Evolutionary conservation across 2,797 vertebrate genomes (phyloP).

Genomic region (Parotocinclus haroldoi): DNA sequence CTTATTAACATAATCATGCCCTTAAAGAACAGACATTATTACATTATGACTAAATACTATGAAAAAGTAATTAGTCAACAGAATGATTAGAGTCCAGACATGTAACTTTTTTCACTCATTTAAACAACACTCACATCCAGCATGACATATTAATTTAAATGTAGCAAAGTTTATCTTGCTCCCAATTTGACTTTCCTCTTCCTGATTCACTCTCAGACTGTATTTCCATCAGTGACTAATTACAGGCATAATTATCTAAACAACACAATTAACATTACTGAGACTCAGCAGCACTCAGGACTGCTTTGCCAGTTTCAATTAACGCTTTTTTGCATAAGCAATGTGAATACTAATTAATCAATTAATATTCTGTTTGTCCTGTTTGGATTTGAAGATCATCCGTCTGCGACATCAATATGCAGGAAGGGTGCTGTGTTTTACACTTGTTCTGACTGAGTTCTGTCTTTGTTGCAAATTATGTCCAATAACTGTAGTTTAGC

Average conservation of each 20-base stretch:
- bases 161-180: conserved; percentile 37
- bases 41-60: neutral
- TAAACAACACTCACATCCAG: conserved; percentile 5
- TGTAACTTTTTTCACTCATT: neutral
- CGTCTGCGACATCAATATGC: conserved; percentile 42
- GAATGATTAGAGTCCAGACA: neutral
- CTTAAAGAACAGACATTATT: neutral
- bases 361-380: conserved; percentile 50
- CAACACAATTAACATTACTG: conserved; percentile 52
- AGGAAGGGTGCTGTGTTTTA: conserved; percentile 35
- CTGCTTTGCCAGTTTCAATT: conserved; percentile 53
- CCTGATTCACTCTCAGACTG: conserved; percentile 42
- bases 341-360: conserved; percentile 55
- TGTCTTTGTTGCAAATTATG: conserved; percentile 32
- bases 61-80: neutral
- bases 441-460: conserved; percentile 40
- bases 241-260: conserved; percentile 54
- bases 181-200: conserved; percentile 46
- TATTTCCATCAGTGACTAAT: conserved; percentile 56
- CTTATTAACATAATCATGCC: neutral
- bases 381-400: conserved; percentile 47
- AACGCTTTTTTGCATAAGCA: conserved; percentile 39
- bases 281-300: conserved; percentile 45
- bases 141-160: conserved; percentile 35
- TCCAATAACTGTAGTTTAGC: conserved; percentile 33